Evolutionary conservation across 2,888 invertebrate species (phyloP).

Genomic region (Prosapia bicincta): DNA sequence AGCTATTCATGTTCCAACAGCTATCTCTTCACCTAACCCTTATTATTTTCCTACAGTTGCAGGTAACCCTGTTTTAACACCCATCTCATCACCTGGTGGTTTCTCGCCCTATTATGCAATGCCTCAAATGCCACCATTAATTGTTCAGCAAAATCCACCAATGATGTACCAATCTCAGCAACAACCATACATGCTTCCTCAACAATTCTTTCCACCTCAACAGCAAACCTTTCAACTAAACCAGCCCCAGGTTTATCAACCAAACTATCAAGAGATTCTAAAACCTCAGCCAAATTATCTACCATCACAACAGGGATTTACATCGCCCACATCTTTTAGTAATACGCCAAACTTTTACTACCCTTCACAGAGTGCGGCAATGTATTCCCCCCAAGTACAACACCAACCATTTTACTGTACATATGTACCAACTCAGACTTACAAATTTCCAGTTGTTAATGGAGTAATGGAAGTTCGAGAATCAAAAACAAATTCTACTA

Average conservation of each 20-base stretch:
- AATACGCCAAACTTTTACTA: not conserved
- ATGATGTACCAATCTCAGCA: not conserved
- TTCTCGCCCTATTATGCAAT: not conserved
- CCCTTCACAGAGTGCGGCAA: not conserved
- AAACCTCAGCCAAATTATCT: not conserved
- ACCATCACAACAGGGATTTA: not conserved
- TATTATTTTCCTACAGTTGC: constrained; percentile 33
- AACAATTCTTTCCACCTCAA: not conserved
- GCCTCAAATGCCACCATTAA: not conserved
- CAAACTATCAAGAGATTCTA: not conserved
- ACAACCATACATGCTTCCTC: constrained; percentile 3
- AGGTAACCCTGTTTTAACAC: constrained; percentile 26
- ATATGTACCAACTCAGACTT: constrained; percentile 8
- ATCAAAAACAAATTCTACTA: not conserved
- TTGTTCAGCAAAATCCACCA: not conserved
- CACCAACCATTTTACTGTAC: constrained; percentile 15
- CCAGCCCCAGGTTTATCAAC: not conserved
- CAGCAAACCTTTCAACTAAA: not conserved
- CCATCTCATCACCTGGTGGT: not conserved
- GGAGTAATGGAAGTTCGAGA: constrained; percentile 4
- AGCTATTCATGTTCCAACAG: constrained; percentile 34
- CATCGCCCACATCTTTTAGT: not conserved
- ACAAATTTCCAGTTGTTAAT: constrained; percentile 15
- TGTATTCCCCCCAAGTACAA: not conserved
- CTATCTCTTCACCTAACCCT: constrained; percentile 35